A percentile compares a stretch with the other conserved stretches of the same genome.
phyloP scores from a whole-genome alignment of 2,113 vertebrate genomes.

The Henicopernis longicauda region DNA sequence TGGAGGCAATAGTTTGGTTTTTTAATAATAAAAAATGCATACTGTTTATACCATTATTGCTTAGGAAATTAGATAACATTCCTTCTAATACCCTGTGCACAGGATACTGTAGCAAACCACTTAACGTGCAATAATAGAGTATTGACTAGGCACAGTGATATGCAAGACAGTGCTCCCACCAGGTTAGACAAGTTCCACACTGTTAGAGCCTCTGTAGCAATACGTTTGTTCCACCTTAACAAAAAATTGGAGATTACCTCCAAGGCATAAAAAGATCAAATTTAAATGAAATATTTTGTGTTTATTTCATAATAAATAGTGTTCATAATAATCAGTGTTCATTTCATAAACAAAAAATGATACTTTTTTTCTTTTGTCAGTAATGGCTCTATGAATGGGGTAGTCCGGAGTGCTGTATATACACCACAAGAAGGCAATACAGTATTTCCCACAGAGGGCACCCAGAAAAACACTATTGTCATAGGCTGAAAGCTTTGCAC shows the following conservation, averaged over 20 bases:
- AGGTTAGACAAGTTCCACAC: conserved; percentile 28
- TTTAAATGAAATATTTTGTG: background rate
- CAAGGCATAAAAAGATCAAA: background rate
- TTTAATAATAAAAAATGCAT: conserved; percentile 75
- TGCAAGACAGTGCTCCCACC: conserved; percentile 29
- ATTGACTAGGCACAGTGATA: conserved; percentile 70
- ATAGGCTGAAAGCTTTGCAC: background rate
- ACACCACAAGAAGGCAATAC: background rate
- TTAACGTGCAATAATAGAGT: conserved; percentile 72
- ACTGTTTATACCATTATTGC: conserved; percentile 70
- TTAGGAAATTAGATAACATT: conserved; percentile 75
- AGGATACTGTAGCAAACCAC: conserved; percentile 69
- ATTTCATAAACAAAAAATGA: background rate
- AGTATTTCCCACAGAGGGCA: background rate
- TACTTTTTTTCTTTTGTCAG: background rate
- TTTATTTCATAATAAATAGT: background rate
- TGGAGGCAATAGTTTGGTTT: conserved; percentile 62
- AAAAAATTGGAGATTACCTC: background rate
- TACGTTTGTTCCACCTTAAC: background rate
- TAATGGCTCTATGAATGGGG: background rate
- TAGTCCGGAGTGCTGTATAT: background rate
- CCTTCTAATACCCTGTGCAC: conserved; percentile 63
- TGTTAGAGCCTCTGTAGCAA: background rate
- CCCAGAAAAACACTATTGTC: background rate
- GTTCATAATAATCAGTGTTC: background rate